Conservation (phyloP, 2,888 invertebrate genomes). For the Hirtodrosophila alboralis region DNA sequence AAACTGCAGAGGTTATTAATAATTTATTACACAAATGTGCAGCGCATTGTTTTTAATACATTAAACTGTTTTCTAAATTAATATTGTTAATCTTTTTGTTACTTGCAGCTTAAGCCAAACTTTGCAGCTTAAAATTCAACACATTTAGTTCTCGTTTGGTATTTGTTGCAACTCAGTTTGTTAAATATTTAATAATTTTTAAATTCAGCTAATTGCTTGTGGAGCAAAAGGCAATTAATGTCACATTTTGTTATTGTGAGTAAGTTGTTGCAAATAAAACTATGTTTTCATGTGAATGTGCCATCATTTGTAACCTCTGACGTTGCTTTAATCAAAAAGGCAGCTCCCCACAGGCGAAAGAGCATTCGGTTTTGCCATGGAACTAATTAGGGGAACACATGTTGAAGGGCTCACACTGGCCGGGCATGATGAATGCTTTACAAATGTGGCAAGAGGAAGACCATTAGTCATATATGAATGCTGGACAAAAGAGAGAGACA, state of each 20-base stretch:
- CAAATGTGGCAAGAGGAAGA: constrained; percentile 51
- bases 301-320: constrained; percentile 37
- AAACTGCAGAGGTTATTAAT: too few species aligned
- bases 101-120: too few species aligned
- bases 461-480: constrained; percentile 62
- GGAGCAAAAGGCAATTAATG: constrained; percentile 38
- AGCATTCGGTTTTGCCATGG: constrained; percentile 3
- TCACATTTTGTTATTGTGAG: constrained; percentile 17
- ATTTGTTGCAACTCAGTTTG: not conserved
- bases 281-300: constrained; percentile 46
- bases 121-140: too few species aligned
- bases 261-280: constrained; percentile 29
- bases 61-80: too few species aligned
- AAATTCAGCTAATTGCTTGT: constrained; percentile 9
- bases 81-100: too few species aligned
- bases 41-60: too few species aligned
- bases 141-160: too few species aligned
- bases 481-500: constrained; percentile 15
- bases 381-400: constrained; percentile 71
- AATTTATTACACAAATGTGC: too few species aligned
- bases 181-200: not conserved
- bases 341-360: not conserved
- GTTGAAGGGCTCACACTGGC: constrained; percentile 42
- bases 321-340: constrained; percentile 53
- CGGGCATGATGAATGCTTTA: constrained; percentile 59